A percentile compares a stretch with the other conserved stretches of the same genome.
phyloP scores from a whole-genome alignment of 2,797 vertebrate species.

The Diplodus puntazzo region DNA sequence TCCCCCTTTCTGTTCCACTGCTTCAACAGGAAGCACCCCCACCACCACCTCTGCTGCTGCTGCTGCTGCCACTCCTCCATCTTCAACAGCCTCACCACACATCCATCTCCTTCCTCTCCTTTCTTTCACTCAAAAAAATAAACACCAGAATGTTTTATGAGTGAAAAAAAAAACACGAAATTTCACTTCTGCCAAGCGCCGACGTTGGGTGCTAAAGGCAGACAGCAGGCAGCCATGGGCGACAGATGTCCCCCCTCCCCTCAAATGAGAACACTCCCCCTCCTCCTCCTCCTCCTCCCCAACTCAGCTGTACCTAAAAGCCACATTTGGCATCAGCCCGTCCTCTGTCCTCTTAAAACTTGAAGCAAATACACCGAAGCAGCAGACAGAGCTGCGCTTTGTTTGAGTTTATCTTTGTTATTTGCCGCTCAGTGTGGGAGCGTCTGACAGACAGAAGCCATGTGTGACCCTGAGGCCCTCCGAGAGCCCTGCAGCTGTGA shows the following conservation, averaged over 20 bases:
- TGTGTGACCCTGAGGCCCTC: slow-evolving; percentile 13
- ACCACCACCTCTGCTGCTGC: background rate
- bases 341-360: slow-evolving; percentile 65
- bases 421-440: slow-evolving; percentile 44
- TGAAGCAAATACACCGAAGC: slow-evolving; percentile 54
- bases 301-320: slow-evolving; percentile 59
- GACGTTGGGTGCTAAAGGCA: slow-evolving; percentile 51
- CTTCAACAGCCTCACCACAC: slow-evolving; percentile 34
- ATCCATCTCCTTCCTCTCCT: slow-evolving; percentile 51
- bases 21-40: slow-evolving; percentile 71
- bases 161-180: background rate
- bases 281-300: slow-evolving; percentile 1
- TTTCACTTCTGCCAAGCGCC: slow-evolving; percentile 31
- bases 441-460: slow-evolving; percentile 35
- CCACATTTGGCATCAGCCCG: slow-evolving; percentile 62
- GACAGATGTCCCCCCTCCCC: slow-evolving; percentile 45
- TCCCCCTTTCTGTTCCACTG: slow-evolving; percentile 31
- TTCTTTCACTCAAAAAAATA: slow-evolving; percentile 46
- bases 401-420: slow-evolving; percentile 63
- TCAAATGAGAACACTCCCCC: slow-evolving; percentile 14
- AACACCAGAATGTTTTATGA: slow-evolving; percentile 26
- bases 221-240: slow-evolving; percentile 49
- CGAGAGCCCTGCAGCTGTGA: background rate
- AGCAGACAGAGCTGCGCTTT: slow-evolving; percentile 50
- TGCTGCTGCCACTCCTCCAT: background rate